Percentiles rank a stretch among this genome's conserved stretches.
These are phyloP conservation scores for Babyrousa celebensis DNA, from an alignment of 2,797 vertebrate genomes.

Conservation along the genomic window DNA sequence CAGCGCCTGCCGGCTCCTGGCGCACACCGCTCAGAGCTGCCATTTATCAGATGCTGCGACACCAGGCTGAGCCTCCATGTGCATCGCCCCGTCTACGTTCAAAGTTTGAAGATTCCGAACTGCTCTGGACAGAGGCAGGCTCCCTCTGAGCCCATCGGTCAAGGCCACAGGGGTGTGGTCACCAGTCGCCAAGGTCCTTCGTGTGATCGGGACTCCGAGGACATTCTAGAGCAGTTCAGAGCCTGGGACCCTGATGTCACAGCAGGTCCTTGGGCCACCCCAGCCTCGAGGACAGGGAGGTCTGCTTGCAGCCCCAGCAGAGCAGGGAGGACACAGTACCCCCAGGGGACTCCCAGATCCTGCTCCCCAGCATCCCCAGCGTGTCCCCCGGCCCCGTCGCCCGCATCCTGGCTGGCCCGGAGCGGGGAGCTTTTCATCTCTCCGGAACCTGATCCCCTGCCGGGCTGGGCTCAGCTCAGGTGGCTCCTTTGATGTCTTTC, in stretches of 20 bases:
- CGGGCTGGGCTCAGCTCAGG: background rate
- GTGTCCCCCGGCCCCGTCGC: background rate
- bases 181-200: accelerated
- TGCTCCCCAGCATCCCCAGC: background rate
- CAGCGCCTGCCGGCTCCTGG: constrained; percentile 21
- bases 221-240: too few relatives aligned
- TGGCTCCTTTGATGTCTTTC: constrained; percentile 73
- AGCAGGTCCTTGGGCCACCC: background rate
- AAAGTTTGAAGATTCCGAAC: background rate
- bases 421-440: constrained; percentile 55
- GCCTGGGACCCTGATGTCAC: background rate
- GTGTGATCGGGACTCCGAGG: accelerated
- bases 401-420: background rate
- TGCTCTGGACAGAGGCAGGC: accelerated
- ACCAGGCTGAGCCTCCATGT: background rate
- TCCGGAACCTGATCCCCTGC: background rate
- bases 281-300: background rate
- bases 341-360: accelerated
- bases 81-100: accelerated
- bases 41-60: background rate
- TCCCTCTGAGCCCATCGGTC: accelerated
- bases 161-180: accelerated
- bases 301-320: background rate
- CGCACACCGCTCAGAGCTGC: background rate
- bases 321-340: background rate